phyloP scores from a whole-genome alignment of 30 jellyfish, hydroid and myxozoan genomes.

The Phacellophora camtschatica region DNA sequence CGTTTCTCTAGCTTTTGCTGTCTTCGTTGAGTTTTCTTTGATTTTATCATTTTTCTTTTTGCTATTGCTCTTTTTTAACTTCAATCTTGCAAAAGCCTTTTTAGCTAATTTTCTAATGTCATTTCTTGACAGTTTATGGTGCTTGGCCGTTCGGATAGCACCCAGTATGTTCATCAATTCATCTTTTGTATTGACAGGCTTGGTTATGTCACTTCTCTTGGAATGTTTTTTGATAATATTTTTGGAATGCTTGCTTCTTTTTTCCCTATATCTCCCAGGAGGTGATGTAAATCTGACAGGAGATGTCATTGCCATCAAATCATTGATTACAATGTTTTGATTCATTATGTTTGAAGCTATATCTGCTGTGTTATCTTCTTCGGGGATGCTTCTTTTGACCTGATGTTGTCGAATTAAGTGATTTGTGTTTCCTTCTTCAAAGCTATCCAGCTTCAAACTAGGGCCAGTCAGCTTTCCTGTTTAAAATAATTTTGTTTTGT shows the following conservation, averaged over 20 bases:
- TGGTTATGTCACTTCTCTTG: constrained; percentile 1
- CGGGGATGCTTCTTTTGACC: constrained; percentile 50
- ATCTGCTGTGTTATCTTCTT: constrained; percentile 1
- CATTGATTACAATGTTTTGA: constrained; percentile 58
- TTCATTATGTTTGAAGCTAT: constrained; percentile 16
- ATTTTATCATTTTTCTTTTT: background rate
- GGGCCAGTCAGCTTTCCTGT: constrained; percentile 2
- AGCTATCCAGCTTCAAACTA: background rate
- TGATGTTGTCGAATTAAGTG: constrained; percentile 29
- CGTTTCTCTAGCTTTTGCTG: background rate
- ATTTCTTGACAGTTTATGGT: constrained; percentile 87
- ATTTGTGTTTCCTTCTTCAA: constrained; percentile 63
- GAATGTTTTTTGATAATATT: background rate
- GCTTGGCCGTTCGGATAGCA: constrained; percentile 76
- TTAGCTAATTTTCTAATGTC: constrained; percentile 91
- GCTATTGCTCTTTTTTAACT: constrained; percentile 21
- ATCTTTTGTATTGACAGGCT: constrained; percentile 53
- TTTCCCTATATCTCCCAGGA: constrained; percentile 55
- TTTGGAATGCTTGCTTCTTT: constrained; percentile 53
- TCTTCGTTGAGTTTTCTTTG: background rate
- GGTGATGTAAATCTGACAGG: constrained; percentile 61
- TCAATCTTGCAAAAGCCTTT: constrained; percentile 87
- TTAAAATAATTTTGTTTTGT: background rate
- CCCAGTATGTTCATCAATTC: constrained; percentile 77
- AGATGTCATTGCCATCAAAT: constrained; percentile 82